A percentile compares a stretch with the other conserved stretches of the same genome.
Conservation (phyloP, 2,888 invertebrate genomes). For the Hypena proboscidalis region DNA sequence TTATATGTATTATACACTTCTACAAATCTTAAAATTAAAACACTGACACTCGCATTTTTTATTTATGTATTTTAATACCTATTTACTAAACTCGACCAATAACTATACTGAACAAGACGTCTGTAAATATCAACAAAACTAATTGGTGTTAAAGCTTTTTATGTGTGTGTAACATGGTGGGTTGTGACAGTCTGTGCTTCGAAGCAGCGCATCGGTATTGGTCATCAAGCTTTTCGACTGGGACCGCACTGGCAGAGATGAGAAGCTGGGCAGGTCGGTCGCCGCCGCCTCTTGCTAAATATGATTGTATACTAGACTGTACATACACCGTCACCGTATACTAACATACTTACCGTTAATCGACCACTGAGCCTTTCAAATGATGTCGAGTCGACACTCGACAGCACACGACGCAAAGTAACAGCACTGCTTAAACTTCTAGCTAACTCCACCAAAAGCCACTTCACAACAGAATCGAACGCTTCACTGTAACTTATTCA, state of each 20-base stretch:
- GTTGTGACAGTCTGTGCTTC: slow-evolving; percentile 78
- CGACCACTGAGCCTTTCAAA: slow-evolving; percentile 22
- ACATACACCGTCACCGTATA: slow-evolving; percentile 40
- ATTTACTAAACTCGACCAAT: slow-evolving; percentile 4
- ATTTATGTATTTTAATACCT: not conserved
- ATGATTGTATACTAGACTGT: slow-evolving; percentile 27
- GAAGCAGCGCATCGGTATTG: slow-evolving; percentile 61
- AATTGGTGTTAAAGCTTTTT: slow-evolving; percentile 38
- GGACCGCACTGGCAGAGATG: slow-evolving; percentile 96
- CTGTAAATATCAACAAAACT: slow-evolving; percentile 34
- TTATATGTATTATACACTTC: slow-evolving; percentile 10
- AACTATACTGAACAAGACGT: slow-evolving; percentile 12
- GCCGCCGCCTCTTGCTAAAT: slow-evolving; percentile 32
- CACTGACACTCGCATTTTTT: slow-evolving; percentile 13
- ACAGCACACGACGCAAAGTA: slow-evolving; percentile 24
- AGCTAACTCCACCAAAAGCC: slow-evolving; percentile 11
- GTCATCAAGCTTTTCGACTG: slow-evolving; percentile 93
- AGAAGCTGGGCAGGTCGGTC: slow-evolving; percentile 95
- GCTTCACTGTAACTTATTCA: too few relatives aligned
- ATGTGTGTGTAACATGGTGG: slow-evolving; percentile 66
- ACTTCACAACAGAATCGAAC: too few relatives aligned
- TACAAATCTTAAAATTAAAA: slow-evolving; percentile 13
- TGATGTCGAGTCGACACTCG: slow-evolving; percentile 19
- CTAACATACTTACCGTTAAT: slow-evolving; percentile 37
- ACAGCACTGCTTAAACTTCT: slow-evolving; percentile 6